Base-by-base conservation (phyloP, 2,113 vertebrate species). In the Corvus moneduloides region DNA sequence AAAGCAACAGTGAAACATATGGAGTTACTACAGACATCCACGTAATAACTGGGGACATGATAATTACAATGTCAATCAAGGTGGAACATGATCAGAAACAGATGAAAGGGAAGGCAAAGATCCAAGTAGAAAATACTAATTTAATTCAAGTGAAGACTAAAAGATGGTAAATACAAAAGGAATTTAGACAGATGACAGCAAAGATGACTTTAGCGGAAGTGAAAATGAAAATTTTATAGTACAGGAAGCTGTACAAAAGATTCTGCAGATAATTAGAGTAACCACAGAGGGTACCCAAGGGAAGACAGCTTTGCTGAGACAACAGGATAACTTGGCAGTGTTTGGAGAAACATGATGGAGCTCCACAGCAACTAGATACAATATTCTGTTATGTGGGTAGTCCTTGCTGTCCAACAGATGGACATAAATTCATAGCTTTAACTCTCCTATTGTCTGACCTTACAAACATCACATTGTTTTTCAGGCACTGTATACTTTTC, bases 1-100 rank as follows among this genome's bases (percentile, higher is more conserved):
- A 95, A 91, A 94, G 32, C 51, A 94, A 67, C 46, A 74, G 35
- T 63, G 59, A 93, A 92, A 90, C 54, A 66, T 56, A 79, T 4
- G 5, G 59, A 85, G 78, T 54, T 91, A 91, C 82, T 93, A 62
- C 10, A 91, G 81, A 58, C 43, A 87, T 69, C 55, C 43, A 79
- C 21, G 48, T 76, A 90, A 93, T 68, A 94, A 59, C 58, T 41
- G 46, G 27, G 76, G 75, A 95, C 67, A 37, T 55, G 30, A 16
- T 94, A 91, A 90, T 94, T 94, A 75, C 49, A 49, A 8, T n/a
- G 93, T 92, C 93, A 95, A 76, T 94, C 91, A 93, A 68, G 62
- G 73, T 37, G 15, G 66, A 87, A 89, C 32, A 74, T 7, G 30
- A 90, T 63, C 93, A 94, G 84, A 84, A 95, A 91, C 33, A 91